Percentiles rank a stretch among this genome's conserved stretches.
Evolutionary conservation across 2,113 vertebrate species (phyloP).

Genomic region (Neodon shergylaensis): DNA sequence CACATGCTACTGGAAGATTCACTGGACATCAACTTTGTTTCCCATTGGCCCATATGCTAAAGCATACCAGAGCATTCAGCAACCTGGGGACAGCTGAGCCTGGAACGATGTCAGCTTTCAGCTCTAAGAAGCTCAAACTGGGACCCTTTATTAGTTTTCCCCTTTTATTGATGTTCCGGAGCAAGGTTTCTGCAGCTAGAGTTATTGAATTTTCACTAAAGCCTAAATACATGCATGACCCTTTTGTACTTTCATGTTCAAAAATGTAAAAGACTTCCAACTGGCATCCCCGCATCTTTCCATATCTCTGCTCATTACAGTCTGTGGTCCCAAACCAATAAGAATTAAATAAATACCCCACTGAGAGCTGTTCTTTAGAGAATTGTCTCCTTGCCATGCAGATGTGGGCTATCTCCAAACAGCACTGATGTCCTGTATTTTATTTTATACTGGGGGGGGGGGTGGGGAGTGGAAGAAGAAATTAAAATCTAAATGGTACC

Average conservation of each 20-base stretch:
- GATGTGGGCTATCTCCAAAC: constrained; percentile 85
- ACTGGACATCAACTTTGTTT: neutral
- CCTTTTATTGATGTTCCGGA: constrained; percentile 83
- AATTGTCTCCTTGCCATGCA: constrained; percentile 83
- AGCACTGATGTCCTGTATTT: constrained; percentile 79
- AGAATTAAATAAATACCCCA: constrained; percentile 87
- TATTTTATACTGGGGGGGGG: constrained; percentile 68
- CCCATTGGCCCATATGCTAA: neutral
- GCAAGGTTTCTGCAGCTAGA: constrained; percentile 82
- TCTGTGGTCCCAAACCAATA: constrained; percentile 88
- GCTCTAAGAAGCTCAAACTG: constrained; percentile 56
- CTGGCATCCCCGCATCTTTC: constrained; percentile 74
- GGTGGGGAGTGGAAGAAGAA: constrained; percentile 70
- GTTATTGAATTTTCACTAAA: constrained; percentile 88
- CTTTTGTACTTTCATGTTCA: constrained; percentile 86
- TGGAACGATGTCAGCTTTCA: constrained; percentile 49
- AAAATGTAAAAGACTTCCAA: constrained; percentile 81
- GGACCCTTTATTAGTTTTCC: constrained; percentile 70
- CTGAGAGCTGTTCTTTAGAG: constrained; percentile 85
- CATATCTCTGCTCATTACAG: constrained; percentile 85
- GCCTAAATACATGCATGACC: constrained; percentile 82
- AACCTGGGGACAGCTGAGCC: neutral
- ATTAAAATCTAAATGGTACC: constrained; percentile 84
- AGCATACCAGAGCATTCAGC: neutral
- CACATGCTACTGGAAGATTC: neutral